Conservation (phyloP, 2,113 vertebrate species). For the Mustela nigripes region DNA sequence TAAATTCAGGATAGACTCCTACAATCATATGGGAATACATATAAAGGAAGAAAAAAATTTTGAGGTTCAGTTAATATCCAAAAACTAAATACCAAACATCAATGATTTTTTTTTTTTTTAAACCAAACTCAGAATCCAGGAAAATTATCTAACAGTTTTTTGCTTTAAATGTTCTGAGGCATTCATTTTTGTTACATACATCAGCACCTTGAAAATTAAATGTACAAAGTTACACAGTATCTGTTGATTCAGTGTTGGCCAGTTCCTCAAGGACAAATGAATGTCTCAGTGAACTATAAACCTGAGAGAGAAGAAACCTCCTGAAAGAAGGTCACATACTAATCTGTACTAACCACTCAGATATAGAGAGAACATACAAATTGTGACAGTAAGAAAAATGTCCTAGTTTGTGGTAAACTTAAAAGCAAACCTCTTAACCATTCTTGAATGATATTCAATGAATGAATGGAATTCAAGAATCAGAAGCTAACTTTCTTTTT, state of each 20-base stretch:
- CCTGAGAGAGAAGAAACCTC: not conserved
- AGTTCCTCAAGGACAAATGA: slow-evolving; percentile 61
- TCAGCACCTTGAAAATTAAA: slow-evolving; percentile 52
- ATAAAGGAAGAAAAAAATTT: slow-evolving; percentile 84
- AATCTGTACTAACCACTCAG: slow-evolving; percentile 14
- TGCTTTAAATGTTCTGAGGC: slow-evolving; percentile 42
- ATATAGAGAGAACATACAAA: slow-evolving; percentile 26
- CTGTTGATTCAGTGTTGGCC: slow-evolving; percentile 50
- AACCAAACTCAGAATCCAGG: slow-evolving; percentile 72
- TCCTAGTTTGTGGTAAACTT: not conserved
- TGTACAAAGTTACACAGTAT: slow-evolving; percentile 43
- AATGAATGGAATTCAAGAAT: slow-evolving; percentile 46
- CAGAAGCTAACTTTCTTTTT: slow-evolving; percentile 21
- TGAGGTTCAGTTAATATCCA: slow-evolving; percentile 82
- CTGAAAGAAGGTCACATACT: not conserved
- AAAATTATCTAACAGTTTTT: slow-evolving; percentile 56
- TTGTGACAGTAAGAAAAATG: not conserved
- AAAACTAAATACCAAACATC: slow-evolving; percentile 78
- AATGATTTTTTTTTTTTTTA: slow-evolving; percentile 78
- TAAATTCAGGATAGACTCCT: slow-evolving; percentile 82
- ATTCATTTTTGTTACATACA: slow-evolving; percentile 15
- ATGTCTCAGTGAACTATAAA: slow-evolving; percentile 33
- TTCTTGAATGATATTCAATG: slow-evolving; percentile 5
- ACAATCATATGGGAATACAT: slow-evolving; percentile 82
- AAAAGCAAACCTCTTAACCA: slow-evolving; percentile 43